These are phyloP conservation scores for Indicator indicator DNA, from an alignment of 2,113 vertebrate species.

Conservation along the genomic window DNA sequence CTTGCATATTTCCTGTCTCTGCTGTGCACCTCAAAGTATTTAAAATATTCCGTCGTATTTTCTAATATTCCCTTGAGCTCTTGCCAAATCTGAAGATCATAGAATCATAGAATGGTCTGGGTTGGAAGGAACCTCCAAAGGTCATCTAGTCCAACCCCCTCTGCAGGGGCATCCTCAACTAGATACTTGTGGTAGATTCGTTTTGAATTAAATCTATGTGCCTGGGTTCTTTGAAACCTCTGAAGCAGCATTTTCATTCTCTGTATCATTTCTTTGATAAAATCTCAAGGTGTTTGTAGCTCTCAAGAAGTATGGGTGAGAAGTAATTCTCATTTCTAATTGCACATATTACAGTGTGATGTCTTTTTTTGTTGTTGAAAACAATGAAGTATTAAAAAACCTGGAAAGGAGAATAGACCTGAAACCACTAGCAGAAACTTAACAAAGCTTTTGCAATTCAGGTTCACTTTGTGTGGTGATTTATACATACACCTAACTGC, in stretches of 20 bases:
- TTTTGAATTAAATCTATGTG: background rate
- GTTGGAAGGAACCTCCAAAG: too few species aligned
- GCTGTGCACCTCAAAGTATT: background rate
- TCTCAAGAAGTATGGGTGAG: background rate
- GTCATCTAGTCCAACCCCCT: too few species aligned
- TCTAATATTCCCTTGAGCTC: background rate
- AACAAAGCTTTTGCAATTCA: background rate
- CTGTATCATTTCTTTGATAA: background rate
- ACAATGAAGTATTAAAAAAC: background rate
- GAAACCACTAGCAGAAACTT: background rate
- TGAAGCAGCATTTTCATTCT: background rate
- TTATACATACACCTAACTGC: background rate
- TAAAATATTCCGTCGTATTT: constrained; percentile 12
- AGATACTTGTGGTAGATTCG: background rate
- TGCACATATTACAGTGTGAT: background rate
- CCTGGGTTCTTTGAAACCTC: background rate
- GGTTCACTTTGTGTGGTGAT: background rate
- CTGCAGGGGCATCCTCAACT: too few species aligned
- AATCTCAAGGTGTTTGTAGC: background rate
- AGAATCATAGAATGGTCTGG: too few species aligned
- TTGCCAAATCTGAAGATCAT: background rate
- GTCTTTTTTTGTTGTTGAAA: background rate
- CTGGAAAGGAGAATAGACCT: background rate
- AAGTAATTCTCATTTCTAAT: background rate
- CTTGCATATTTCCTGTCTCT: background rate